Conservation (phyloP, 2,888 invertebrate species). For the Epirrhoe alternata region DNA sequence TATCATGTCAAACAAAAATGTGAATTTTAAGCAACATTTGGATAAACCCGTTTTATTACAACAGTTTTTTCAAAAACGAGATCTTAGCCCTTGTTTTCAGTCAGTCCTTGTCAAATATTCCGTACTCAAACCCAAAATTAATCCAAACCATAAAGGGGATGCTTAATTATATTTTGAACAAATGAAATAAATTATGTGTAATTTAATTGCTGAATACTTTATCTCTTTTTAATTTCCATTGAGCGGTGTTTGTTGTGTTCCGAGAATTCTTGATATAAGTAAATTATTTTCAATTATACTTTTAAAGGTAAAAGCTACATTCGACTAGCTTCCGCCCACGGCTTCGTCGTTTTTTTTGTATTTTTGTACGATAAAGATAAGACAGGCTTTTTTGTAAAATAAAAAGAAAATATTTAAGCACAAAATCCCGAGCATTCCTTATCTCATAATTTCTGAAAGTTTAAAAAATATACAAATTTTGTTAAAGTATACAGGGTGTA, state of each 20-base stretch:
- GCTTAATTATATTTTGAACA: slow-evolving; percentile 3
- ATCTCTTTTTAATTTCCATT: slow-evolving; percentile 7
- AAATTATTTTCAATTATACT: neutral
- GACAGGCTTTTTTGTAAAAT: too few species aligned
- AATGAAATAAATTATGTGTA: neutral
- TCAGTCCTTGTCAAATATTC: neutral
- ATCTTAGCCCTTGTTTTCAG: neutral
- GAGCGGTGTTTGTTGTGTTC: neutral
- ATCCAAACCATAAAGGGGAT: neutral
- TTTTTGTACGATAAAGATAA: too few species aligned
- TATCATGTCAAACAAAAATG: too few species aligned
- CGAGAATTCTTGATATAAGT: neutral
- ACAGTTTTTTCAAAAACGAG: neutral
- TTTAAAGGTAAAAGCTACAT: too few species aligned
- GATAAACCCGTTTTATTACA: neutral
- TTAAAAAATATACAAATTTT: too few species aligned
- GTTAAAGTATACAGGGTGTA: too few species aligned
- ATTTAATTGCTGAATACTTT: neutral
- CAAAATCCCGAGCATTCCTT: too few species aligned
- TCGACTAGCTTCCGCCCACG: too few species aligned
- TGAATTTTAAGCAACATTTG: neutral
- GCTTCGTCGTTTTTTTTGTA: too few species aligned
- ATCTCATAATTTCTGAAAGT: too few species aligned
- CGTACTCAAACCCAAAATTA: neutral
- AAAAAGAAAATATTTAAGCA: too few species aligned